phyloP scores from a whole-genome alignment of 2,888 invertebrate species.

The Pocota personata region DNA sequence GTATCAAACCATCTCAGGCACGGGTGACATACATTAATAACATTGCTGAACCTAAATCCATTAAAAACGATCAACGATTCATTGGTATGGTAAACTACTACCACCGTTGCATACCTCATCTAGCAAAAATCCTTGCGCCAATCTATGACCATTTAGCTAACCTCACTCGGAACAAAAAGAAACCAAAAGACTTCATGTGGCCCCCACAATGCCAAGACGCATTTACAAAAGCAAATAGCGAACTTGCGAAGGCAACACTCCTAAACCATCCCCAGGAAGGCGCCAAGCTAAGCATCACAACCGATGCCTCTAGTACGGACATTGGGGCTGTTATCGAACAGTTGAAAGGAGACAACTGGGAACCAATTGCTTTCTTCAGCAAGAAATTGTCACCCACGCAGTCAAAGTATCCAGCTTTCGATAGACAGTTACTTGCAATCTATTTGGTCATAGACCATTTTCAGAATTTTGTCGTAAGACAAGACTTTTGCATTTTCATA shows the following conservation, averaged over 20 bases:
- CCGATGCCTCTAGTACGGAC: constrained; percentile 12
- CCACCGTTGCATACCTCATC: constrained; percentile 39
- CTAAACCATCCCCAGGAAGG: constrained; percentile 1
- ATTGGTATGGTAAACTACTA: constrained; percentile 57
- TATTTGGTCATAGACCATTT: not conserved
- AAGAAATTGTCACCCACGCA: no score
- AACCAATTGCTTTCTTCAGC: constrained; percentile 40
- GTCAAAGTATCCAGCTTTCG: not conserved
- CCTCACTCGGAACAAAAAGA: not conserved
- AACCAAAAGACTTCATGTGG: not conserved
- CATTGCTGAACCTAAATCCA: not conserved
- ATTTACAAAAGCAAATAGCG: not conserved
- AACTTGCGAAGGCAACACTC: not conserved
- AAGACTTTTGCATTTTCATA: constrained; percentile 65
- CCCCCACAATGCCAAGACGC: not conserved
- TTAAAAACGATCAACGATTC: constrained; percentile 34
- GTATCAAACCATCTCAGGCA: no score
- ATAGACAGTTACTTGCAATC: no score
- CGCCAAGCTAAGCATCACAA: constrained; percentile 22
- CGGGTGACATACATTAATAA: not conserved
- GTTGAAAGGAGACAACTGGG: not conserved
- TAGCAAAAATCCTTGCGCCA: constrained; percentile 29
- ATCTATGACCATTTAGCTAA: not conserved
- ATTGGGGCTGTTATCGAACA: constrained; percentile 23
- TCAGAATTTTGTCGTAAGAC: constrained; percentile 78